Base-by-base conservation (phyloP, 2,797 vertebrate genomes). In the Rhinogobio ventralis region DNA sequence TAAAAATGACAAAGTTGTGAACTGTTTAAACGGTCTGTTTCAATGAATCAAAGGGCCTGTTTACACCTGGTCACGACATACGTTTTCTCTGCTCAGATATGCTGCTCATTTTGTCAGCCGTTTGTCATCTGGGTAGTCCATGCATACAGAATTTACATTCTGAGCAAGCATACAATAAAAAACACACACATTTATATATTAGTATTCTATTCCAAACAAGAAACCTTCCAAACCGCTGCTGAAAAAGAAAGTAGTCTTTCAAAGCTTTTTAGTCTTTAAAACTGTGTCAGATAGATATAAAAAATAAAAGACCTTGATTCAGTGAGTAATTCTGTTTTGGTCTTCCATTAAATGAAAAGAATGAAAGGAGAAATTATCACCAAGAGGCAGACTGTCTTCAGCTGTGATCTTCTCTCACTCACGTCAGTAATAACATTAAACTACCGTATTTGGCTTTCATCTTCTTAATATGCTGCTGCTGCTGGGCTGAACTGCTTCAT, bases 341-440 rank as follows among this genome's bases (percentile, higher is more conserved):
- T 62, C 80, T 62, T 25, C 5, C 33, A 72, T 53, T 30, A 82
- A 82, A 62, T 30, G 45, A 72, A 46, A 72, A 33, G 20, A 79
- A 79, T 46, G 55, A 68, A 33, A 64, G 69, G 30, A 66, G 30
- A 39, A 83, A 83, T 83, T 49, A 83, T 76, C 57, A 67, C 60
- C 23, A 25, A 66, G 42, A 83, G 45, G 57, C 72, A 83, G 72
- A 66, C 28, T 0, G 19, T 76, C 45, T 75, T 75, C 20, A 53
- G 42, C 72, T 76, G 72, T 83, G 72, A 83, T 83, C 81, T 74
- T 75, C 81, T 64, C 42, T 80, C 8, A 17, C 67, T 85, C 78
- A 69, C 36, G 30, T 57, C 71, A 55, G 46, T 75, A 76, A 76
- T 81, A 74, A 75, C 68, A 76, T 85, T 67, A 68, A 81, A 73